Evolutionary conservation across 1,140 invertebrate genomes (phyloP).

Genomic region (Platorchestia sp.): DNA sequence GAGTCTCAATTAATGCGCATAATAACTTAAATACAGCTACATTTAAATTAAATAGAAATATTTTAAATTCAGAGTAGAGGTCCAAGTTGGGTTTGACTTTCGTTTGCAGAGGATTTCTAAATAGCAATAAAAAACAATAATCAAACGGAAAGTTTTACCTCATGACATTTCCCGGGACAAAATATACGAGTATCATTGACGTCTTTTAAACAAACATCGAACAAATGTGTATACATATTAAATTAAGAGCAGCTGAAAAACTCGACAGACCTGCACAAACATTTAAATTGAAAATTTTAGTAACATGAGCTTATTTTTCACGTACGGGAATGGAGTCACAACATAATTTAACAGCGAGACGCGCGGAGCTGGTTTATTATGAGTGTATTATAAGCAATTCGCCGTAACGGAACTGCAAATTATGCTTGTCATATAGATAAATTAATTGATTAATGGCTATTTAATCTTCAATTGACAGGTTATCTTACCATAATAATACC

Average conservation of each 20-base stretch:
- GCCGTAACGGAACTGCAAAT: no score
- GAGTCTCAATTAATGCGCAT: no score
- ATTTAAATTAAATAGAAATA: no score
- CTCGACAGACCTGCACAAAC: background rate
- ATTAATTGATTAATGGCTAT: no score
- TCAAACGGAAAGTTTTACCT: background rate
- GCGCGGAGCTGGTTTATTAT: no score
- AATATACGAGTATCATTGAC: background rate
- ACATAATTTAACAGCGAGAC: no score
- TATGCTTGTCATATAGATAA: no score
- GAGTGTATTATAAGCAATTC: no score
- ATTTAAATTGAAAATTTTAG: background rate
- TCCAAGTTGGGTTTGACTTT: background rate
- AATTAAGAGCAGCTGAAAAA: background rate
- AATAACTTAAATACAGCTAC: no score
- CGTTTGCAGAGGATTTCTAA: background rate
- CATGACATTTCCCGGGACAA: background rate
- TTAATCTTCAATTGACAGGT: no score
- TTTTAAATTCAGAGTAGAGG: background rate
- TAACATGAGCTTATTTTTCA: background rate
- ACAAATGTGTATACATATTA: background rate
- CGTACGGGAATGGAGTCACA: no score
- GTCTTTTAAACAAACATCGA: background rate
- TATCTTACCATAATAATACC: no score
- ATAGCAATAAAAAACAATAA: background rate